Base-by-base conservation (phyloP, 2,113 vertebrate species). In the Dasyprocta punctata region DNA sequence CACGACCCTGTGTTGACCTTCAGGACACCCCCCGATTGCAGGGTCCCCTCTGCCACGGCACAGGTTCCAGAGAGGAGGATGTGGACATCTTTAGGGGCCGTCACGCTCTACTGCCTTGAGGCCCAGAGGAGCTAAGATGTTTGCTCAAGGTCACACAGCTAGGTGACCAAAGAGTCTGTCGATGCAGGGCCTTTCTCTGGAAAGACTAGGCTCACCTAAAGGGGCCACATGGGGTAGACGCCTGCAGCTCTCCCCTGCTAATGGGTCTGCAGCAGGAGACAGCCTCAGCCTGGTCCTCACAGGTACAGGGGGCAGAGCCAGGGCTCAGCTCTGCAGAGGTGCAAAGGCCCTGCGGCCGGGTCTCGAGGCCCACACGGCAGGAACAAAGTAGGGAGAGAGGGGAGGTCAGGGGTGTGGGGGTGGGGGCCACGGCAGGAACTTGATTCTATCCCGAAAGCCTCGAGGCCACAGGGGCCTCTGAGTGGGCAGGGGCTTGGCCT, bases 21-120 rank as follows among this genome's bases (percentile, higher is more conserved):
- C 16, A 44, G 65, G 61, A 3, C 44, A 7, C 12, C 12, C 83
- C 8, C 54, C 3, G 0, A 0, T 0, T 22, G 36, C 7, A 0
- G 49, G 65, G 26, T 0, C 60, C 71, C 38, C 12, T 75, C 71
- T 26, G 38, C 22, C 71, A 24, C 71, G 38, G 38, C 71, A 24
- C 71, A 44, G 38, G 22, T 75, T 41, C 38, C 10, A 19, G 71
- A 22, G 9, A 75, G 71, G 71, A 75, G 38, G n/a, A 11, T 41
- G 69, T 22, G 69, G 69, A 24, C 9, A 5, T 73, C 69, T 73
- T 41, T 41, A 41, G n/a, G 69, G 69, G 20, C 20, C 20, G 4
- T 41, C 38, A 22, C 22, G 19, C 24, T 41, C n/a, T 73, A 24
- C 71, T 4, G 3, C 1, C 9, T 75, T 11, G 6, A 22, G 10